phyloP scores from a whole-genome alignment of 1,140 invertebrate species.

The Meloidogyne exigua region DNA sequence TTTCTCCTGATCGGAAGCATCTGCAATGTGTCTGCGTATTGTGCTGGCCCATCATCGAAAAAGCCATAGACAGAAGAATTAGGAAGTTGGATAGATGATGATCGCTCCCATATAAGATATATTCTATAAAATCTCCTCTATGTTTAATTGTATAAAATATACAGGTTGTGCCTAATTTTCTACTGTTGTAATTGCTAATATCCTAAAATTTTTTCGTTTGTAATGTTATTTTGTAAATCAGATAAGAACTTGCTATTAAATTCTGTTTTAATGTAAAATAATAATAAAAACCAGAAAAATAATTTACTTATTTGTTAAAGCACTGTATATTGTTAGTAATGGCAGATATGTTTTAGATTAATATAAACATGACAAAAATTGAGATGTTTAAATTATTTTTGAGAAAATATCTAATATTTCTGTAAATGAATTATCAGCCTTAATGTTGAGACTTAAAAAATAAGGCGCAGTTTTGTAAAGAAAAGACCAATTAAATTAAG shows the following conservation, averaged over 20 bases:
- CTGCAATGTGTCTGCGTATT: constrained; percentile 1
- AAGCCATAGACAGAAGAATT: background rate
- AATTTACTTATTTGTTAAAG: background rate
- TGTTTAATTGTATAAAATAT: too few species aligned
- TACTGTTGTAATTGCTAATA: too few species aligned
- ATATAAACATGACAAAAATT: background rate
- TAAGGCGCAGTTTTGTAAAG: too few species aligned
- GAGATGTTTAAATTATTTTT: background rate
- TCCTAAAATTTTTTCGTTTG: too few species aligned
- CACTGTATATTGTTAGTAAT: background rate
- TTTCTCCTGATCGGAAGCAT: background rate
- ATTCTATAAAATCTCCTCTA: too few species aligned
- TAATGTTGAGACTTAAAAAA: too few species aligned
- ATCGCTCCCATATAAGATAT: background rate
- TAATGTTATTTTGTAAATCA: too few species aligned
- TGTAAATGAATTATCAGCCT: too few species aligned
- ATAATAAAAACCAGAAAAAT: background rate
- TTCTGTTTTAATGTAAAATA: too few species aligned
- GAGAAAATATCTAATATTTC: background rate
- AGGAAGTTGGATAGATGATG: background rate
- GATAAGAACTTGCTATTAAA: too few species aligned
- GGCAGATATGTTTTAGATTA: background rate
- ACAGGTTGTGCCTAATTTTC: too few species aligned
- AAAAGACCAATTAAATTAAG: too few species aligned
- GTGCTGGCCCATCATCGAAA: background rate